Evolutionary conservation across 2,888 invertebrate species (phyloP).

Genomic region (Oscheius sp.): DNA sequence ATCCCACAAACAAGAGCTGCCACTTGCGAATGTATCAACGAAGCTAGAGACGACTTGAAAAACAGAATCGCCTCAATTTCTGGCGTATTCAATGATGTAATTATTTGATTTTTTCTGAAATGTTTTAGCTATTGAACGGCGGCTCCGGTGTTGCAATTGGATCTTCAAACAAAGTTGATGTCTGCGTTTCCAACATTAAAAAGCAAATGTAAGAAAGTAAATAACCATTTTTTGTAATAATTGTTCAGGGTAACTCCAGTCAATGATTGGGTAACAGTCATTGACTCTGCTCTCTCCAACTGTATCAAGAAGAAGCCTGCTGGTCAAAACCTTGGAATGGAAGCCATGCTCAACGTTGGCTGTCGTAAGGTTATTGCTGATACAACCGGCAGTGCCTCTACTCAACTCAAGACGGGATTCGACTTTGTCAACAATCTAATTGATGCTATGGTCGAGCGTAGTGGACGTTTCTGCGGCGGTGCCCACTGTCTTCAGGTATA

Average conservation of each 20-base stretch:
- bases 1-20: constrained; percentile 56
- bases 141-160: constrained; percentile 63
- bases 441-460: constrained; percentile 65
- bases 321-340: constrained; percentile 65
- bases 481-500: constrained; percentile 52
- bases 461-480: constrained; percentile 68
- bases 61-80: constrained; percentile 66
- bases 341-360: constrained; percentile 68
- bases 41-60: constrained; percentile 68
- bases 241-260: constrained; percentile 63
- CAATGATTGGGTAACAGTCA: constrained; percentile 68
- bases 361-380: constrained; percentile 69
- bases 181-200: constrained; percentile 67
- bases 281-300: constrained; percentile 64
- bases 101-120: not conserved
- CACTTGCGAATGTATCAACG: constrained; percentile 68
- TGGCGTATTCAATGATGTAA: constrained; percentile 56
- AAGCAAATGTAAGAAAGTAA: constrained; percentile 61
- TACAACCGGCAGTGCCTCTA: constrained; percentile 63
- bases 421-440: constrained; percentile 70
- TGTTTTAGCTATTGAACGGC: constrained; percentile 56
- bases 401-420: constrained; percentile 68
- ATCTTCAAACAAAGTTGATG: constrained; percentile 64
- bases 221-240: not conserved
- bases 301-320: constrained; percentile 67